A percentile compares a stretch with the other conserved stretches of the same genome.
These are phyloP conservation scores for Dasyprocta punctata DNA, from an alignment of 2,113 vertebrate species.

Conservation along the genomic window DNA sequence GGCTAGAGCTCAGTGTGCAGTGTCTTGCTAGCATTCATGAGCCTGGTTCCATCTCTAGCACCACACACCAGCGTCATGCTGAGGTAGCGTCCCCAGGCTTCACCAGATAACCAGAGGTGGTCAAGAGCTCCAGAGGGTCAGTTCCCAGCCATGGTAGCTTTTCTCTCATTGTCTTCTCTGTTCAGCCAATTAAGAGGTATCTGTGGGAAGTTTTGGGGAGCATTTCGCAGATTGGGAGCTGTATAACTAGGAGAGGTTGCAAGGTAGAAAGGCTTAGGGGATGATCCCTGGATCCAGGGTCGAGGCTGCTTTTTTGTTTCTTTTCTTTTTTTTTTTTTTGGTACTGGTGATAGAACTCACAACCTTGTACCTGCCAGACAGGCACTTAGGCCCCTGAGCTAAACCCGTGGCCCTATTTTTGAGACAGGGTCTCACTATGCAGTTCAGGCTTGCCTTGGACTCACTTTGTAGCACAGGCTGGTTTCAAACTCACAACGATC, in stretches of 20 bases:
- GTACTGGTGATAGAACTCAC: no score
- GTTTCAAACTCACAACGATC: no score
- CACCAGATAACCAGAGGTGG: neutral
- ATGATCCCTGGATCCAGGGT: neutral
- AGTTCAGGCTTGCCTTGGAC: no score
- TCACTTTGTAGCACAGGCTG: no score
- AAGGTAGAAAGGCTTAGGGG: no score
- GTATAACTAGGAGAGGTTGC: rapidly evolving
- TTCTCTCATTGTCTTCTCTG: neutral
- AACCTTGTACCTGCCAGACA: no score
- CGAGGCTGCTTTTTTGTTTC: neutral
- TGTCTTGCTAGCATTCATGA: neutral
- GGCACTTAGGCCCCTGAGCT: no score
- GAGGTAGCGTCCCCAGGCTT: neutral
- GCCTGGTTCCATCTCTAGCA: neutral
- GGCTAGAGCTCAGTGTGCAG: neutral
- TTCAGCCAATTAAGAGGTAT: neutral
- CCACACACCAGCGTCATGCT: neutral
- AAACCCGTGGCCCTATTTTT: no score
- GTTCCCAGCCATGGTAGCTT: neutral
- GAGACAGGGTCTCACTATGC: no score
- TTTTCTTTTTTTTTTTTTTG: no score
- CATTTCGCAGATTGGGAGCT: neutral
- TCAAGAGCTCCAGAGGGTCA: neutral
- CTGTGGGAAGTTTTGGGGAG: neutral